Percentiles rank a stretch among this genome's conserved stretches.
Evolutionary conservation across 2,113 vertebrate species (phyloP).

Genomic region (Acanthochromis polyacanthus): DNA sequence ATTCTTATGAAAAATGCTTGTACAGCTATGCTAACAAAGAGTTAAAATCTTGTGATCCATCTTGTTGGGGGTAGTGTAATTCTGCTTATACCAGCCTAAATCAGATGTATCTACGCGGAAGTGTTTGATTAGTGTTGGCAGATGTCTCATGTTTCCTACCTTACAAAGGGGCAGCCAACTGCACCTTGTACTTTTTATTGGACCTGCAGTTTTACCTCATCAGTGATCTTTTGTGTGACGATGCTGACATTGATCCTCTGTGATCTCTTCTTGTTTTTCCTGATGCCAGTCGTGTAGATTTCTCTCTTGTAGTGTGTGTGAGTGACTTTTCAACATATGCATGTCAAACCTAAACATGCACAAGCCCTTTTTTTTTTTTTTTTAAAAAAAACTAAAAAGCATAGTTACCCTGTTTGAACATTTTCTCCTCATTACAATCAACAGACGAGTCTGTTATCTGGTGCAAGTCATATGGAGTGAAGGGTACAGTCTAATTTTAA

Average conservation of each 20-base stretch:
- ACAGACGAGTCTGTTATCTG: slow-evolving; percentile 60
- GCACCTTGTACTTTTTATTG: slow-evolving; percentile 79
- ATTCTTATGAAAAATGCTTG: slow-evolving; percentile 41
- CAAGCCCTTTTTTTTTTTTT: slow-evolving; percentile 33
- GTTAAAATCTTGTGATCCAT: slow-evolving; percentile 65
- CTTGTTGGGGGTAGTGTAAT: slow-evolving; percentile 69
- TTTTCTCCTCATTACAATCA: slow-evolving; percentile 51
- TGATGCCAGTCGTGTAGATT: slow-evolving; percentile 63
- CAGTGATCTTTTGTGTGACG: slow-evolving; percentile 69
- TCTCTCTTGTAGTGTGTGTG: slow-evolving; percentile 39
- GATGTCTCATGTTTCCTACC: slow-evolving; percentile 74
- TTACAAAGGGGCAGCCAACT: slow-evolving; percentile 65
- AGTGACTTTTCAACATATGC: slow-evolving; percentile 58
- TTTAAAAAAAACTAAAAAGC: slow-evolving; percentile 28
- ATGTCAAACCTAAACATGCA: slow-evolving; percentile 69
- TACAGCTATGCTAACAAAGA: slow-evolving; percentile 79
- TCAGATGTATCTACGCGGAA: slow-evolving; percentile 62
- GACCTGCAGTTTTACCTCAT: slow-evolving; percentile 85
- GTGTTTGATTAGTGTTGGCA: slow-evolving; percentile 68
- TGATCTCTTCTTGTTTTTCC: slow-evolving; percentile 57
- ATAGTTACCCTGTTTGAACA: slow-evolving; percentile 38
- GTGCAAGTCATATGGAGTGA: slow-evolving; percentile 50
- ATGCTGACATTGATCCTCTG: slow-evolving; percentile 71
- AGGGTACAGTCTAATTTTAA: slow-evolving; percentile 46
- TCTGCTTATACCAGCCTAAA: slow-evolving; percentile 81